These are phyloP conservation scores for Pedionomus torquatus DNA, from an alignment of 2,113 vertebrate genomes.

Conservation along the genomic window DNA sequence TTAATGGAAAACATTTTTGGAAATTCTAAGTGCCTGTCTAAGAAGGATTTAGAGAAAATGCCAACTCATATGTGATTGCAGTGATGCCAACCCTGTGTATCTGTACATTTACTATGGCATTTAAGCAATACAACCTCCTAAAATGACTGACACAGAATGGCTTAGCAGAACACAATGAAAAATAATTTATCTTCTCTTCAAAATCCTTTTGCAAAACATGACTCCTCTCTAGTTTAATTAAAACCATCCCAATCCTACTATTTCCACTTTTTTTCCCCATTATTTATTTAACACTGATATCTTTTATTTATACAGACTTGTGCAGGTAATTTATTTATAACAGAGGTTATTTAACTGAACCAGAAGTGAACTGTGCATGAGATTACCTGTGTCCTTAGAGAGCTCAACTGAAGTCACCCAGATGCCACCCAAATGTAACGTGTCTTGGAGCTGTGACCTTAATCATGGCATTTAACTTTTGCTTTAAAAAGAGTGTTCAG, in stretches of 20 bases:
- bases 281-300: slow-evolving; percentile 66
- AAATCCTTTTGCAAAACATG: neutral
- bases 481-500: neutral
- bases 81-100: neutral
- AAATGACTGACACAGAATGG: neutral
- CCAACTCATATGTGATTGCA: neutral
- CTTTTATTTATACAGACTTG: slow-evolving; percentile 55
- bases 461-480: neutral
- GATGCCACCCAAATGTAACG: neutral
- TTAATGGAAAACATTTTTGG: neutral
- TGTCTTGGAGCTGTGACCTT: neutral
- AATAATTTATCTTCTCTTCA: neutral
- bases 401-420: neutral
- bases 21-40: neutral
- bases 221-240: slow-evolving; percentile 3
- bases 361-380: neutral
- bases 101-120: neutral
- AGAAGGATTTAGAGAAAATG: neutral
- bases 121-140: neutral
- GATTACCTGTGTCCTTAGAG: neutral
- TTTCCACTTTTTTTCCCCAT: slow-evolving; percentile 4
- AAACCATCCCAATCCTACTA: neutral
- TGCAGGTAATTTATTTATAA: slow-evolving; percentile 1
- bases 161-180: neutral
- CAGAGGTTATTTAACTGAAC: neutral